phyloP scores from a whole-genome alignment of 2,113 vertebrate species.

The Pelusios castaneus region DNA sequence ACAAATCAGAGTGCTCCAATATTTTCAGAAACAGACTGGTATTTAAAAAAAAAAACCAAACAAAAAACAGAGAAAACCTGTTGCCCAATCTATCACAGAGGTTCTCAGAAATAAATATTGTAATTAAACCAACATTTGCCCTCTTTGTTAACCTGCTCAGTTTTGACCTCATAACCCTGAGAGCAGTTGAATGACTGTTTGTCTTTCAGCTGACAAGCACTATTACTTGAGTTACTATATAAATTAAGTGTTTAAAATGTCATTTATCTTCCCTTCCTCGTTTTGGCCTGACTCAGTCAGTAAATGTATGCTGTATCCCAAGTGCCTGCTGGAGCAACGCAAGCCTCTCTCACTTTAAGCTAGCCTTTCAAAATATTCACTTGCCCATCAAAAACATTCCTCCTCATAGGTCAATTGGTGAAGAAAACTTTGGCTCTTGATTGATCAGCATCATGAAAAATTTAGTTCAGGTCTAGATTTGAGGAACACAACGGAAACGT shows the following conservation, averaged over 20 bases:
- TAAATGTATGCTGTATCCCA: neutral
- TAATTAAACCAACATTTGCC: neutral
- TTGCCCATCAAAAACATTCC: neutral
- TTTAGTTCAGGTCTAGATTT: neutral
- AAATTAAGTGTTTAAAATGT: neutral
- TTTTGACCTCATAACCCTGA: neutral
- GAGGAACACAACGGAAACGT: neutral
- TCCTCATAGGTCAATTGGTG: neutral
- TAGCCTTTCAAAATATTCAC: neutral
- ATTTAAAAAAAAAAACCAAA: neutral
- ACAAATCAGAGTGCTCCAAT: neutral
- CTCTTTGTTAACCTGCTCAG: neutral
- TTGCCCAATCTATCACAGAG: neutral
- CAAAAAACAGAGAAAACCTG: neutral
- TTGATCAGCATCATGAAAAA: neutral
- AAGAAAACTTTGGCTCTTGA: neutral
- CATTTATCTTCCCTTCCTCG: neutral
- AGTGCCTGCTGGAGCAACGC: fast-evolving
- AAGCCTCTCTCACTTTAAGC: neutral
- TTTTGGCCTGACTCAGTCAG: neutral
- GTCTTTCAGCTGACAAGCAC: neutral
- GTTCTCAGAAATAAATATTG: neutral
- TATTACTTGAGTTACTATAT: neutral
- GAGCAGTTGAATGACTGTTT: neutral
- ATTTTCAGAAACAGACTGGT: neutral